Base-by-base conservation (phyloP, 2,797 vertebrate species). In the Brachymystax lenok region DNA sequence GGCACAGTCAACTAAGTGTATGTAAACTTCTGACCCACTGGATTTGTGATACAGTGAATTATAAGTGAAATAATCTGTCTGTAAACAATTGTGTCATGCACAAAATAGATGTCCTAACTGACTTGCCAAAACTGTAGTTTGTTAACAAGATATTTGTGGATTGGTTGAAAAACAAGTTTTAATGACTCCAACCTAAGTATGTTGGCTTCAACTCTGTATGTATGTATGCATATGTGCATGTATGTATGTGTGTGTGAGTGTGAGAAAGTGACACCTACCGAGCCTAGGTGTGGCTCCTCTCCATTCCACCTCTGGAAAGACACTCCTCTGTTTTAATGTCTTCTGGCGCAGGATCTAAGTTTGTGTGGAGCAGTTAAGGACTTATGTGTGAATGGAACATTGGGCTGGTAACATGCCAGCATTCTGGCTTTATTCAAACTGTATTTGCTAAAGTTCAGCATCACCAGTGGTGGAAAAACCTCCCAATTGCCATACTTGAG, bases 231-330 rank as follows among this genome's bases (percentile, higher is more conserved):
- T 24, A 40, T 69, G 14, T 40, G 27, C 30, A 16, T 50, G 35
- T 50, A n/a, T 21, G 24, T 54, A 14, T 52, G 12, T 16, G 13
- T 5, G 69, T 27, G 16, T 40, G 59, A 19, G 28, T 52, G 40
- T 54, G 46, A 33, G 66, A 46, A 52, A 70, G 52, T 27, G 27
- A 12, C 19, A 72, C 2, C 10, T 63, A 30, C 30, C 27, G 5
- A 19, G 1, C 77, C 77, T 24, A 33, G 77, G 73, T 46, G 68
- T 74, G 73, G 73, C 71, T 30, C 69, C 12, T 12, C 63, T 54
- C 16, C 69, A 54, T 77, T 54, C 7, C 5, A 27, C 70, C 40
- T 51, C 50, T 40, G 61, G 70, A 61, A 61, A 67, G 17, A 61
- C 35, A 35, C 30, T 35, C 27, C 5, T 52, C 6, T 46, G 40